Base-by-base conservation (phyloP, 2,888 invertebrate genomes). In the Agriopis leucophaearia region DNA sequence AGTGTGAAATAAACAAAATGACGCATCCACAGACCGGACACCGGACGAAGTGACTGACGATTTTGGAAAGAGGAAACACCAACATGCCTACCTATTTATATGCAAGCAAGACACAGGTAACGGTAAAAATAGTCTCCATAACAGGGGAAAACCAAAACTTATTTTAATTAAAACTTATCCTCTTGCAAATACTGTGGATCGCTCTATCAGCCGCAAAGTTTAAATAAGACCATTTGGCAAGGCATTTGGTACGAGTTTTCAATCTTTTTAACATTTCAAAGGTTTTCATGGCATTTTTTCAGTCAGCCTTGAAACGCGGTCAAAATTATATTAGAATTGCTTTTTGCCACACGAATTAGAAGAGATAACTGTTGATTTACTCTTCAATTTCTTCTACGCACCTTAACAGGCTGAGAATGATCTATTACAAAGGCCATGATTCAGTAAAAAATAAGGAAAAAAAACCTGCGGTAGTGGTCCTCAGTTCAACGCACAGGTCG, bases 401-500 rank as follows among this genome's bases (percentile, higher is more conserved):
- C 45, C 52, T 60, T 45, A 55, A 66, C 56, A 57, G 48, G 65
- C 61, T 62, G 66, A 63, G 59, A 66, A 65, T 70, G 58, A 71
- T 68, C 57, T 74, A 78, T 78, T 58, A 69, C 69, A 77, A 81
- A 75, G 72, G 72, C 76, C 78, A 76, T 80, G 76, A 78, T 80
- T 79, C 81, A 82, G 84, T 84, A 81, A 84, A 82, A 80, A 80
- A 70, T 13, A 73, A 77, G 72, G 75, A 78, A 83, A 82, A 88
- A 90, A 90, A 85, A 88, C 81, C 81, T 85, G 83, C 78, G 79
- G 85, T 83, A 85, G 82, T n/a, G 3, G 27, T 27, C 27, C 27
- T 83, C 89, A 81, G 92, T 92, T 92, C 92, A 92, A 88, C 87
- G 91, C 78, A 86, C 86, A 84, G 92, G 92, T 92, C 92, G 92